Evolutionary conservation across 2,888 invertebrate species (phyloP).

Genomic region (Meiosimyza decipiens): DNA sequence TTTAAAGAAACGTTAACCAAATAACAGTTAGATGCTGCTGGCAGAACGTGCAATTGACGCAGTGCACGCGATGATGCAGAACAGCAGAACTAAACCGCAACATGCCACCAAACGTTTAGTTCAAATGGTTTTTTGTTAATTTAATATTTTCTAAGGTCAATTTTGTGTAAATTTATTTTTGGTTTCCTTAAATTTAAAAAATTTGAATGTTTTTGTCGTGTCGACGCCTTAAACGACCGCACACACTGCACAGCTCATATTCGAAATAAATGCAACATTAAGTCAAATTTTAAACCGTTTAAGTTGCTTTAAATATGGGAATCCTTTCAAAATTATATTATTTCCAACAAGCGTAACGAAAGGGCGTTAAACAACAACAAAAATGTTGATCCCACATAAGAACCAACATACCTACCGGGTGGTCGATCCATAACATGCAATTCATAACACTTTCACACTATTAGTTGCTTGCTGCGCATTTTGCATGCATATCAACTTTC

Average conservation of each 20-base stretch:
- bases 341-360: constrained; percentile 41
- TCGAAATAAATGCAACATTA: not conserved
- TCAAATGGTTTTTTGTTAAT: not conserved
- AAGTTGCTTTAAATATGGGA: not conserved
- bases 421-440: constrained; percentile 46
- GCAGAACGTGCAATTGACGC: constrained; percentile 29
- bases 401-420: constrained; percentile 20
- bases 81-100: not conserved
- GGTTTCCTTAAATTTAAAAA: not conserved
- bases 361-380: constrained; percentile 38
- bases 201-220: not conserved
- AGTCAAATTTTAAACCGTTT: not conserved
- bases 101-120: constrained; percentile 1
- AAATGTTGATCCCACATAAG: not conserved
- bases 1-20: constrained; percentile 9
- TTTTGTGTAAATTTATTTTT: no score
- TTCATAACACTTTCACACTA: constrained; percentile 55
- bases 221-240: constrained; percentile 49
- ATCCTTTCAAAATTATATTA: constrained; percentile 16
- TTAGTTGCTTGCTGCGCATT: constrained; percentile 36
- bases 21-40: constrained; percentile 26
- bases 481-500: constrained; percentile 33
- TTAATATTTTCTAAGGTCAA: not conserved
- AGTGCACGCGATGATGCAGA: constrained; percentile 6
- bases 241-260: constrained; percentile 47